Evolutionary conservation across 2,888 invertebrate genomes (phyloP), one percentile per base, ranked within the genome.

Genomic region (Brachyopa scutellaris): DNA sequence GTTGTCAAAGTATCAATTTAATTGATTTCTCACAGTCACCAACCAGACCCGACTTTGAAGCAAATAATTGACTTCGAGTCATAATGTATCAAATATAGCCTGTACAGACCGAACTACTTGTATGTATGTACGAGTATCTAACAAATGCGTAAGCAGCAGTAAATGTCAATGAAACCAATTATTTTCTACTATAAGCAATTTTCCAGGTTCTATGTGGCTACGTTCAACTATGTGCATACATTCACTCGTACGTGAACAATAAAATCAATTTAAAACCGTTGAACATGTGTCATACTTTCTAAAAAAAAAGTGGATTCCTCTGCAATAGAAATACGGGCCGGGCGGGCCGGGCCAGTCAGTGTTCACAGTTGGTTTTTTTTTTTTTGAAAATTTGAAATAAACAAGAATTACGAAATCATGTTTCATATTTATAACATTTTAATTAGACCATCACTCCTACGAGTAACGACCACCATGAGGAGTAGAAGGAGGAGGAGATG

Each of bases 91-190:
- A 70, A 26, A n/a, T 47, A 59, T 49, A 31, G 49, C 13, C 11
- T n/a, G 36, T 26, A n/a, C 13, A n/a, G 15, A 36, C 26, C 26
- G 26, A n/a, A n/a, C n/a, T n/a, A n/a, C n/a, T n/a, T n/a, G n/a
- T n/a, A n/a, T n/a, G n/a, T n/a, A 26, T 6, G 6, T 6, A 57
- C 29, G 61, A 45, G 29, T 51, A 66, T 45, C 45, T 17, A 15
- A 4, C 38, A 47, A 80, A 76, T 80, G 80, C 80, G 80, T 76
- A 80, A 76, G 80, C 76, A 64, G 42, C 47, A 47, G 17, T 55
- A 80, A 64, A 80, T 80, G 80, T 80, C 69, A 80, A 80, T 80
- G 76, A 47, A 70, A 76, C 80, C 74, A 80, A 80, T 80, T 80
- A 77, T 67, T 47, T 61, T 47, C 51, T 74, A 38, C 42, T n/a